Conservation (phyloP, 2,113 vertebrate genomes). For the Taurulus bubalis region DNA sequence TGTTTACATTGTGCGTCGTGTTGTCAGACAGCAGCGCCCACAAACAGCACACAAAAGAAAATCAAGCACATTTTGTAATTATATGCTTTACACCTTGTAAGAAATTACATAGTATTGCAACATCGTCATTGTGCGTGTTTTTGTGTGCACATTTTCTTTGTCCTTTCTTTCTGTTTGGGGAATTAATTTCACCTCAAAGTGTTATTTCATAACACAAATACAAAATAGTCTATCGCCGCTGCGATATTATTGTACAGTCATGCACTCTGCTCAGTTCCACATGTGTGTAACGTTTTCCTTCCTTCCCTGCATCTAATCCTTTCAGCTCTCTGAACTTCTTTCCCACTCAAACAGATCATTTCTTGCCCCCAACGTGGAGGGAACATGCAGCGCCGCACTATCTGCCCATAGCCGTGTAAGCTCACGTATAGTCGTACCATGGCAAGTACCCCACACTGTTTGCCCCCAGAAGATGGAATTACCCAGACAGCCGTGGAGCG, state of each 20-base stretch:
- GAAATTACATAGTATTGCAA: neutral
- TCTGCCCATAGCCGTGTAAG: conserved; percentile 36
- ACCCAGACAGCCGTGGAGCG: conserved; percentile 57
- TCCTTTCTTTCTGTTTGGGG: neutral
- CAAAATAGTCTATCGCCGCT: neutral
- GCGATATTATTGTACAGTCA: conserved; percentile 7
- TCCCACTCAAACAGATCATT: conserved; percentile 54
- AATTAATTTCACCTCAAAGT: neutral
- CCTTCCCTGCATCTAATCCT: conserved; percentile 48
- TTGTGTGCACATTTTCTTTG: neutral
- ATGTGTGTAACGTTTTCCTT: conserved; percentile 5
- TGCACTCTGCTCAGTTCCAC: conserved; percentile 8
- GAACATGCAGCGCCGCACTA: conserved; percentile 36
- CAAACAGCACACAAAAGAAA: too few species aligned
- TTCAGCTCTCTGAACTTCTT: conserved; percentile 56
- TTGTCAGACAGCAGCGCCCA: too few species aligned
- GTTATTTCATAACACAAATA: neutral
- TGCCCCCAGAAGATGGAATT: conserved; percentile 59
- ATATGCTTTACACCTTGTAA: neutral
- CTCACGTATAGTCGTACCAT: conserved; percentile 19
- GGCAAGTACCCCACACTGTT: conserved; percentile 55
- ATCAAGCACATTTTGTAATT: too few species aligned
- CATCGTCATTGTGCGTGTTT: neutral
- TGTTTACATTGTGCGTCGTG: too few species aligned
- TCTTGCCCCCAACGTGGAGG: conserved; percentile 40